Percentiles rank a stretch among this genome's conserved stretches.
Conservation (phyloP, 2,797 vertebrate species). For the Oreochromis mossambicus region DNA sequence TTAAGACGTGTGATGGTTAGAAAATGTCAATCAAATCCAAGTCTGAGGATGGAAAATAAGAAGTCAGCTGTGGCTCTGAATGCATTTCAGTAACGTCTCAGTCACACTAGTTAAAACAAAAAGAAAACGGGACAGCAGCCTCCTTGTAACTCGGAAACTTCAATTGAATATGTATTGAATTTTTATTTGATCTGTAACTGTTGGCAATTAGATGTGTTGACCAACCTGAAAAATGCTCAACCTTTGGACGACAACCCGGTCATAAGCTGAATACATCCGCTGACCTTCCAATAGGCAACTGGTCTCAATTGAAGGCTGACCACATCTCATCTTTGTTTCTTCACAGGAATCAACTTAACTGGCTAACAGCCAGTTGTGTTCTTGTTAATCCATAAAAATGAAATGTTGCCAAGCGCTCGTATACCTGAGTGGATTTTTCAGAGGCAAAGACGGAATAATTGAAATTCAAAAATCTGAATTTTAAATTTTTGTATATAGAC, state of each 20-base stretch:
- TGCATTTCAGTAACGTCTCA: fast-evolving
- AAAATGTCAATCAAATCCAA: background rate
- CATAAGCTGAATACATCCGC: fast-evolving
- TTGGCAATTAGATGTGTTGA: background rate
- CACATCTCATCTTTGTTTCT: background rate
- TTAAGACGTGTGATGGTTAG: background rate
- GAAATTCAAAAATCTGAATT: background rate
- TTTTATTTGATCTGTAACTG: background rate
- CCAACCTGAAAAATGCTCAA: background rate
- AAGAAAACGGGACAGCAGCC: fast-evolving
- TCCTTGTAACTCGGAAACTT: fast-evolving
- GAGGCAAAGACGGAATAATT: fast-evolving
- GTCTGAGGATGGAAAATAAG: background rate
- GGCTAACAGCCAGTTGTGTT: background rate
- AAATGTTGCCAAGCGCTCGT: fast-evolving
- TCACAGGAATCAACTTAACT: background rate
- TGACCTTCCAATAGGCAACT: fast-evolving
- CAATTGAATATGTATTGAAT: fast-evolving
- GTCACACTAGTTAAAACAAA: background rate
- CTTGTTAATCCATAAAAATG: background rate
- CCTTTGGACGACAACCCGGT: fast-evolving
- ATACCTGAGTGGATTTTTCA: fast-evolving
- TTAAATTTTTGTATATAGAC: background rate
- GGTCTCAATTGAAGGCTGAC: fast-evolving
- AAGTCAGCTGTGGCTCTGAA: background rate